Conservation (phyloP, 1,140 invertebrate species). For the Magallana gigas region DNA sequence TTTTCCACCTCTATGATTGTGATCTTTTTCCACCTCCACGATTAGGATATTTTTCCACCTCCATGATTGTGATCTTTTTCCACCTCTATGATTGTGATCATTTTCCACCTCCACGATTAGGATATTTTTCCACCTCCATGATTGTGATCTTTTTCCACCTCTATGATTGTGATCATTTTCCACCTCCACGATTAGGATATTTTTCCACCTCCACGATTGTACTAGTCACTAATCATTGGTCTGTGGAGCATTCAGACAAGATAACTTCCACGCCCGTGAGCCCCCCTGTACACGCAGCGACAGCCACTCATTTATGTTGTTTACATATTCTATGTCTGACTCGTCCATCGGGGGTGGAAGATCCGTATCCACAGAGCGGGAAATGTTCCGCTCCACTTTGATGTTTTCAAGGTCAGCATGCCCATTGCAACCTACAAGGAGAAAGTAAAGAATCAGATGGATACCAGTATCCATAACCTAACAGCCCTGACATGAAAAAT, state of each 20-base stretch:
- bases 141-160: background rate
- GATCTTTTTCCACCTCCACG: no score
- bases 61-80: no score
- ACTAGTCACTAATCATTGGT: background rate
- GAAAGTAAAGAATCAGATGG: no score
- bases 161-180: background rate
- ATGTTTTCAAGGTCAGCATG: conserved; percentile 22
- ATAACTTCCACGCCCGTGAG: conserved; percentile 68
- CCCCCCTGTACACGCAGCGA: conserved; percentile 73
- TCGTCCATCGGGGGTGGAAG: conserved; percentile 55
- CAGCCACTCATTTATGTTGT: conserved; percentile 75
- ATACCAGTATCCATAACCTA: no score
- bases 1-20: no score
- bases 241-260: conserved; percentile 63
- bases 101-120: no score
- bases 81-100: no score
- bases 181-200: background rate
- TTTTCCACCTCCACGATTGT: background rate
- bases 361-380: conserved; percentile 41
- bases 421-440: conserved; percentile 22
- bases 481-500: no score
- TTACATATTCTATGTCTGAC: conserved; percentile 65
- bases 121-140: background rate
- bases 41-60: no score
- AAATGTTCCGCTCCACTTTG: background rate